Evolutionary conservation across 2,888 invertebrate genomes (phyloP).

Genomic region (Pantelozetes paolii): DNA sequence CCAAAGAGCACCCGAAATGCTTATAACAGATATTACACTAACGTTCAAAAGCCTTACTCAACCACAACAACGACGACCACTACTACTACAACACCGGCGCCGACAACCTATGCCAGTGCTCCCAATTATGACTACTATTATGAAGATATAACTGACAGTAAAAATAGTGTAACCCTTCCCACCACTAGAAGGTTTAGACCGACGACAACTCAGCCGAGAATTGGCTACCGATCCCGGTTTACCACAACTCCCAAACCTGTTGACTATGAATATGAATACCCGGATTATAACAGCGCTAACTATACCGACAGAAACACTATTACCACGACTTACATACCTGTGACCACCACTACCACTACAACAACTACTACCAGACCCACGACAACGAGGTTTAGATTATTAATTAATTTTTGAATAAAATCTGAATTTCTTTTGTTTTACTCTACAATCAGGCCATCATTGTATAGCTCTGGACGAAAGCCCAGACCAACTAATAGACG

Average conservation of each 20-base stretch:
- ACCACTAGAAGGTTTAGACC: constrained; percentile 13
- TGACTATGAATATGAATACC: constrained; percentile 17
- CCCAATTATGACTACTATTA: constrained; percentile 29
- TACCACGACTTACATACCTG: not conserved
- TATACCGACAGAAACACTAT: not conserved
- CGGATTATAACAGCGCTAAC: constrained; percentile 37
- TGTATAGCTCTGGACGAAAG: constrained; percentile 28
- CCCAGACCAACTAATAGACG: constrained; percentile 40
- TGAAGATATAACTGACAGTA: constrained; percentile 22
- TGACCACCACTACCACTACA: constrained; percentile 35
- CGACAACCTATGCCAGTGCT: not conserved
- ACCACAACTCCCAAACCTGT: constrained; percentile 17
- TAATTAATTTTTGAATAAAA: not conserved
- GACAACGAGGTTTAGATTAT: not conserved
- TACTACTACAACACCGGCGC: constrained; percentile 21
- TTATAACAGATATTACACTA: not conserved
- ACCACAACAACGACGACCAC: constrained; percentile 37
- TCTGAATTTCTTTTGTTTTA: not conserved
- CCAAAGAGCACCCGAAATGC: not conserved
- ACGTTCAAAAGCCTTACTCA: not conserved
- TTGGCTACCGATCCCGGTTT: not conserved
- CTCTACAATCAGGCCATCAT: not conserved
- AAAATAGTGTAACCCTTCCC: constrained; percentile 34
- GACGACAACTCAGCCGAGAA: not conserved
- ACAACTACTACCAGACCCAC: constrained; percentile 21